These are phyloP conservation scores for Anisognathus igniventris DNA, from an alignment of 2,797 vertebrate genomes.

Conservation along the genomic window DNA sequence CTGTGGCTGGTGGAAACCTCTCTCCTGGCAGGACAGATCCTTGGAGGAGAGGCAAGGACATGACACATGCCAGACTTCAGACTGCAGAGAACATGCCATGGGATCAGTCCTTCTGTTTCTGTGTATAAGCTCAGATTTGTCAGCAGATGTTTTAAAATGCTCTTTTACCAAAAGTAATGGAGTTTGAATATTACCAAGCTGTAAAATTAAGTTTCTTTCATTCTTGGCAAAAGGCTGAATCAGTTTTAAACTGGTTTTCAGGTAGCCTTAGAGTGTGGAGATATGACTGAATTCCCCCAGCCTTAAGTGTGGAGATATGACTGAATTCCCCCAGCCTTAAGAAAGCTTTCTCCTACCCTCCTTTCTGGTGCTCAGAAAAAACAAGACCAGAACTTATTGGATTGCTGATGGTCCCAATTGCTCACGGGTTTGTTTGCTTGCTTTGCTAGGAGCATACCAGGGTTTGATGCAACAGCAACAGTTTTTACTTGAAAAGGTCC, in stretches of 20 bases:
- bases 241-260: background rate
- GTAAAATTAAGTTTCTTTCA: background rate
- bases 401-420: background rate
- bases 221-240: background rate
- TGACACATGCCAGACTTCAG: accelerated
- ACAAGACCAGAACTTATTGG: background rate
- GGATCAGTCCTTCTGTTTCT: background rate
- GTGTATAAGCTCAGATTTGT: background rate
- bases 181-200: background rate
- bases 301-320: background rate
- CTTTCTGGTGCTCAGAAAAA: background rate
- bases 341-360: background rate
- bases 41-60: background rate
- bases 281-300: background rate
- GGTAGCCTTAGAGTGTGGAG: background rate
- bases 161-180: background rate
- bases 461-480: background rate
- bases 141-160: background rate
- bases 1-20: background rate
- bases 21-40: background rate
- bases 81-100: accelerated
- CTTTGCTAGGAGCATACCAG: background rate
- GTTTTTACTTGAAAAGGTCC: background rate
- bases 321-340: accelerated
- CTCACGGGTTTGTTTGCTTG: background rate